Evolutionary conservation across 2,797 vertebrate species (phyloP), one percentile per base, ranked within the genome.

Genomic region (Protonibea diacanthus): DNA sequence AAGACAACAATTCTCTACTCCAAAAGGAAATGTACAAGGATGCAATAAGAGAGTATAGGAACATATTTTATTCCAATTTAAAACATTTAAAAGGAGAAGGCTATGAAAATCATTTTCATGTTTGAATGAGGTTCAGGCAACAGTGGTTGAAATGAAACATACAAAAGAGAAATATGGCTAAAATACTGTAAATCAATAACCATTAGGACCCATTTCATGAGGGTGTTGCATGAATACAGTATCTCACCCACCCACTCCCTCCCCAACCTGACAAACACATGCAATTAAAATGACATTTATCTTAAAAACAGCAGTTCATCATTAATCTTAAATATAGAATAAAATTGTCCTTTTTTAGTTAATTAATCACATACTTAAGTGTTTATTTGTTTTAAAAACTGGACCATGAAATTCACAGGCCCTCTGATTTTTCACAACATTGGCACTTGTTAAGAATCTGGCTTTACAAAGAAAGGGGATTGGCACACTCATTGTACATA

Each of bases 81-180:
- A 97, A 97, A 98, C 97, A 97, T 93, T 94, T 96, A 96, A 95
- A 38, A 97, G 96, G 96, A 97, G 96, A 97, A 97, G 97, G 96
- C 96, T 98, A 98, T 97, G 97, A 98, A 99, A 98, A 96, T 97
- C 93, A 91, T 96, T 97, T 96, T 96, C 96, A 96, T 96, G 95
- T 96, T 94, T 95, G 95, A 96, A 95, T 95, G 95, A 95, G 94
- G 94, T 96, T 94, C 95, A 96, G 96, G 95, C 96, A 96, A 96
- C 95, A 95, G 94, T 95, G 95, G 94, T 95, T 95, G 94, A 95
- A 96, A 95, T 95, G 92, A 95, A 95, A 95, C 89, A 91, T 94
- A 94, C 86, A 94, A 95, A 91, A 94, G 86, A 95, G 91, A 93
- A 93, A 93, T 89, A 95, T 95, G 94, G 94, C 94, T 93, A 94